phyloP scores from a whole-genome alignment of 1,140 invertebrate genomes.

The Aphelenchoides fujianensis region DNA sequence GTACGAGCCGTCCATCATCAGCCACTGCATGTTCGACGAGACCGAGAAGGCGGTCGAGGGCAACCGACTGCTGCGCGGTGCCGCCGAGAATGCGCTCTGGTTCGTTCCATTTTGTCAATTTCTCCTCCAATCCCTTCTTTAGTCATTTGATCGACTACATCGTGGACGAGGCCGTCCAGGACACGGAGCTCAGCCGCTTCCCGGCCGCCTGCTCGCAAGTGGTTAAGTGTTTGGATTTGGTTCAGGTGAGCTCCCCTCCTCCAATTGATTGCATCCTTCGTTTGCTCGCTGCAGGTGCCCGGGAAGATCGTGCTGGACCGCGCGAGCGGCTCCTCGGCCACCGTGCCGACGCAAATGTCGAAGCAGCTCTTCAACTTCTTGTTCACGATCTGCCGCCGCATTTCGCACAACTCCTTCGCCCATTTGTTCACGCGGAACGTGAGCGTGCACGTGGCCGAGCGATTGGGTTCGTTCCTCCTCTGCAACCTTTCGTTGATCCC shows the following conservation, averaged over 20 bases:
- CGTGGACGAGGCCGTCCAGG: conserved; percentile 33
- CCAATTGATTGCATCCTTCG: neutral
- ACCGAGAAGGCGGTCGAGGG: conserved; percentile 34
- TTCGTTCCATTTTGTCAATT: conserved; percentile 18
- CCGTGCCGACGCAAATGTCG: conserved; percentile 19
- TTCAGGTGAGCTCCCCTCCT: conserved; percentile 26
- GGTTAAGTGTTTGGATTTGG: conserved; percentile 40
- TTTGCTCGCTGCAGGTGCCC: conserved; percentile 1
- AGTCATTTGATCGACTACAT: conserved; percentile 46
- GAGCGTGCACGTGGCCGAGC: conserved; percentile 33
- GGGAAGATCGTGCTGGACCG: conserved; percentile 4
- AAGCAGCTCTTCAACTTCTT: conserved; percentile 40
- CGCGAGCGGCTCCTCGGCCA: neutral
- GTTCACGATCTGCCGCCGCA: conserved; percentile 36
- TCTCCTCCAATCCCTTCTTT: conserved; percentile 16
- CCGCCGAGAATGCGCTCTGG: conserved; percentile 46
- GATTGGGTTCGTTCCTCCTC: conserved; percentile 18
- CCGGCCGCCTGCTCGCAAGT: conserved; percentile 19
- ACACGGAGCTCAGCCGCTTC: conserved; percentile 17
- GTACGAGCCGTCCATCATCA: conserved; percentile 44
- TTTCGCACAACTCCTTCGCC: conserved; percentile 44
- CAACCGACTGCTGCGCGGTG: conserved; percentile 36
- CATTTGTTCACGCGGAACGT: conserved; percentile 49
- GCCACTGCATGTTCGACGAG: conserved; percentile 44
- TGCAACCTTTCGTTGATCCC: neutral